phyloP scores from a whole-genome alignment of 2,888 invertebrate species.

The Celastrina argiolus region DNA sequence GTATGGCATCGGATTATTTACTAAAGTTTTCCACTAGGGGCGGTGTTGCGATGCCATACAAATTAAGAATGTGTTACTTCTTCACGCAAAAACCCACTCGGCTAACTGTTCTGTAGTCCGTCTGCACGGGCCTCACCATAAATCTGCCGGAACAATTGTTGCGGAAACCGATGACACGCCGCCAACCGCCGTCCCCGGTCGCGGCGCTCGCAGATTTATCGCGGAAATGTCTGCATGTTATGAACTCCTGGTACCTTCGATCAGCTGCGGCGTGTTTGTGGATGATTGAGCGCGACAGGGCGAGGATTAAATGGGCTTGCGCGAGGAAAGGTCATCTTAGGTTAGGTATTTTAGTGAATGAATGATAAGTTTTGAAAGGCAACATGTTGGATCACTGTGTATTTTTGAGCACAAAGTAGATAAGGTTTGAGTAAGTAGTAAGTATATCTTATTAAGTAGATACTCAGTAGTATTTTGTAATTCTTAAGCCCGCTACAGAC shows the following conservation, averaged over 20 bases:
- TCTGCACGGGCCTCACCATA: constrained; percentile 12
- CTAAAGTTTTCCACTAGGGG: no score
- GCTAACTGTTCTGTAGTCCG: neutral
- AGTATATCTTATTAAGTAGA: no score
- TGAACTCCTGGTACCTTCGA: neutral
- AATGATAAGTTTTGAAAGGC: neutral
- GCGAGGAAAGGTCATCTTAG: no score
- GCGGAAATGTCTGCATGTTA: neutral
- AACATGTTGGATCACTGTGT: no score
- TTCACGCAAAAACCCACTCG: neutral
- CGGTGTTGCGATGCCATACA: no score
- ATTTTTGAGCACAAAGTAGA: no score
- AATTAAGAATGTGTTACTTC: no score
- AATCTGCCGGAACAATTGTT: constrained; percentile 22
- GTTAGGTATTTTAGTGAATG: neutral
- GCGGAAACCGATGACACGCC: constrained; percentile 21
- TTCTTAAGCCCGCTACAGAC: no score
- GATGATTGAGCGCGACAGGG: neutral
- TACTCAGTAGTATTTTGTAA: no score
- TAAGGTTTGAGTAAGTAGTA: no score
- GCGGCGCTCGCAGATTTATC: constrained; percentile 7
- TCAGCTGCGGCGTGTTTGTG: neutral
- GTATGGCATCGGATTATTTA: no score
- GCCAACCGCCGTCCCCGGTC: neutral
- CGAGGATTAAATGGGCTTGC: neutral